Base-by-base conservation (phyloP, 2,797 vertebrate species). In the Setipinna tenuifilis region DNA sequence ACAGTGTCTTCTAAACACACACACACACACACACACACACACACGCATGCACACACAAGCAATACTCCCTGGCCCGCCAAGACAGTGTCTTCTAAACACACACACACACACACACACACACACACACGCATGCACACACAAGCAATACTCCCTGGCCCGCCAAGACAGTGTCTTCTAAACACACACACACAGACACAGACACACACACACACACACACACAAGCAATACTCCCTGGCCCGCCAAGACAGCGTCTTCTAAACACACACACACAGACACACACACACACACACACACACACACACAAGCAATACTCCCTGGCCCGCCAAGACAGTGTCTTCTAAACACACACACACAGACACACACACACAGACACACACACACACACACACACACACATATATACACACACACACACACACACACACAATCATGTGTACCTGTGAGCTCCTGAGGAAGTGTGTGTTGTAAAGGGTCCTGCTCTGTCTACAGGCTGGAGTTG, bases 21-120 rank as follows among this genome's bases (percentile, higher is more conserved):
- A 48, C 46, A 48, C 46, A 48, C 4, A 48, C 46, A 48, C 46
- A 48, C n/a, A n/a, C 50, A 54, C 50, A 54, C 50, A 54, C 50
- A 48, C 46, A 48, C 46, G n/a, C n/a, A n/a, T n/a, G n/a, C n/a
- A 54, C 83, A 44, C 93, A 91, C 21, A 85, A 58, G 44, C 89
- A 95, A 85, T 96, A 96, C 81, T 62, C 93, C n/a, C 93, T 95
- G 80, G 90, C 95, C 14, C 92, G 91, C 44, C 93, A 95, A 87
- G 90, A 84, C 89, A 95, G 94, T 88, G 85, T 83, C 83, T 91
- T 92, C 82, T 94, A 91, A 89, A 41, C 50, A 54, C 50, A 54
- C 50, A 9, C 50, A 54, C 50, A 54, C 7, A 54, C 50, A 54
- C 50, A 54, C 50, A 54, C 50, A 54, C 50, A 54, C 50, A 54